Percentiles rank a stretch among this genome's conserved stretches.
These are phyloP conservation scores for Aphodius sticticus DNA, from an alignment of 2,888 invertebrate species.

Conservation along the genomic window DNA sequence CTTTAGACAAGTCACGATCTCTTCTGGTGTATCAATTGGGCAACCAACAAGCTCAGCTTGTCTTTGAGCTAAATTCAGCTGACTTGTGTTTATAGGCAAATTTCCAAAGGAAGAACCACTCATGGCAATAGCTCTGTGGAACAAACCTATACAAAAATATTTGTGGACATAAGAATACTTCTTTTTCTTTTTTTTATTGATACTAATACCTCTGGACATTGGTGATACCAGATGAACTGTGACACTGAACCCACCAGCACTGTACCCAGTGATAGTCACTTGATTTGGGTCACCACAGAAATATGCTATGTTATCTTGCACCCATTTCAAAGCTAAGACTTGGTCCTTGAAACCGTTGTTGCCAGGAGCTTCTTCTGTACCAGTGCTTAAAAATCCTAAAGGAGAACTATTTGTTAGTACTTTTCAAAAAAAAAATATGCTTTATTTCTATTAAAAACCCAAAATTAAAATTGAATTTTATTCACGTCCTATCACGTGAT, in stretches of 20 bases:
- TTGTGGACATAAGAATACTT: not conserved
- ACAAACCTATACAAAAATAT: slow-evolving; percentile 63
- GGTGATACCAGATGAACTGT: slow-evolving; percentile 68
- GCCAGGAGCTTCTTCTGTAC: slow-evolving; percentile 71
- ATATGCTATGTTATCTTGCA: slow-evolving; percentile 69
- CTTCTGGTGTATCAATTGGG: slow-evolving; percentile 63
- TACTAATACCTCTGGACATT: slow-evolving; percentile 64
- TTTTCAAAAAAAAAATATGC: too few species aligned
- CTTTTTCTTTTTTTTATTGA: not conserved
- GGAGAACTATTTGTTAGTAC: too few species aligned
- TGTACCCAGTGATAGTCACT: slow-evolving; percentile 72
- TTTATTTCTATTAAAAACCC: too few species aligned
- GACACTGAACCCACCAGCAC: slow-evolving; percentile 60
- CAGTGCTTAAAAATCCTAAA: slow-evolving; percentile 64
- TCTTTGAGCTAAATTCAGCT: slow-evolving; percentile 66
- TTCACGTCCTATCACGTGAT: too few species aligned
- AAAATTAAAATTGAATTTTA: too few species aligned
- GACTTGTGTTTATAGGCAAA: slow-evolving; percentile 63
- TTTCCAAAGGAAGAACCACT: slow-evolving; percentile 69
- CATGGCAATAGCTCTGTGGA: slow-evolving; percentile 75
- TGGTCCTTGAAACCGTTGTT: slow-evolving; percentile 78
- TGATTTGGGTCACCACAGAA: slow-evolving; percentile 74
- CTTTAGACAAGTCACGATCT: slow-evolving; percentile 68
- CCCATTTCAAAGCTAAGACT: slow-evolving; percentile 71
- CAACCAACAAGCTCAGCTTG: slow-evolving; percentile 70